Base-by-base conservation (phyloP, 2,113 vertebrate genomes). In the Oreochromis spilurus region DNA sequence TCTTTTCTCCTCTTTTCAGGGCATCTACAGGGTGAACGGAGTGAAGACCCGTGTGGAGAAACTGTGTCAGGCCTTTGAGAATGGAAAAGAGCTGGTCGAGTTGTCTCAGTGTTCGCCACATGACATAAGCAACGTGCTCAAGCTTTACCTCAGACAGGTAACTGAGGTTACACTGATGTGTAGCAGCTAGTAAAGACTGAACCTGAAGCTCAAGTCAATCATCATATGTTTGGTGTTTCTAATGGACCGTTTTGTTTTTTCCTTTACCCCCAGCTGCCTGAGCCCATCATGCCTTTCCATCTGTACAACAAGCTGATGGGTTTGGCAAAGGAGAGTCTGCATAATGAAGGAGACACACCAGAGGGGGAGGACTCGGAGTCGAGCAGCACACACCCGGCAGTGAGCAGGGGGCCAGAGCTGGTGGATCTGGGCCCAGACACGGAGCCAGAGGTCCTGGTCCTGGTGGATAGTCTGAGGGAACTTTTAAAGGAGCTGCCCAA, bases 41-140 rank as follows among this genome's bases (percentile, higher is more conserved):
- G 98, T 99, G 65, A 99, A 99, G 95, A 98, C 98, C 0, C 97
- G 98, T 0, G 99, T 99, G 93, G 99, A 99, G 96, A 99, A 99
- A 94, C 96, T 99, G 48, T 99, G 99, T 92, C 99, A 99, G 94
- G 98, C 98, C 0, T 99, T 99, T 86, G 99, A 99, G 95, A 98
- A 98, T 0, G 98, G 98, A 53, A 98, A 98, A 77, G 98, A 99
- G 88, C 96, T 99, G 91, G 98, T 99, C 75, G 99, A 99, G 91
- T 94, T 99, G 77, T 98, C 98, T 0, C 98, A 99, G 92, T 98
- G 97, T 48, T 98, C 97, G 0, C 98, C 98, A 0, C 99, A 99
- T 0, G 99, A 99, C 90, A 97, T 99, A 91, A 99, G 99, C 97
- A 99, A 99, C 0, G 98, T 99, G 52, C 93, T 99, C 89, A 99